Evolutionary conservation across 1,140 invertebrate species (phyloP).

Genomic region (Paraescarpia echinospica): DNA sequence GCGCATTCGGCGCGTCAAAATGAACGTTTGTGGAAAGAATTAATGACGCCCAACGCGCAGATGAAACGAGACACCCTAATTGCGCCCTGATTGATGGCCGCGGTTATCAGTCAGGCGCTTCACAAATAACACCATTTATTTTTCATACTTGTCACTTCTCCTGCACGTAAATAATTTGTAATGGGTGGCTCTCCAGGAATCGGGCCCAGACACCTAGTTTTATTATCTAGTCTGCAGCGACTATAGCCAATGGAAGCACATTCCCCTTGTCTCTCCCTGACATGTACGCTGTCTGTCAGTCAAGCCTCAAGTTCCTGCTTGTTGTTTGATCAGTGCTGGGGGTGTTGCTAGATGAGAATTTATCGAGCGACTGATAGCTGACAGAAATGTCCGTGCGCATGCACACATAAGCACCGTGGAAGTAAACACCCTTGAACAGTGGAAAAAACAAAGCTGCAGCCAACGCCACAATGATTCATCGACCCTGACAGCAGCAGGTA

Average conservation of each 20-base stretch:
- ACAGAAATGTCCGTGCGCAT: not conserved
- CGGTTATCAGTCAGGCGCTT: constrained; percentile 47
- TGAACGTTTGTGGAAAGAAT: constrained; percentile 28
- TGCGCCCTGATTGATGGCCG: constrained; percentile 47
- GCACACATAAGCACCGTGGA: constrained; percentile 3
- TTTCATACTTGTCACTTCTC: constrained; percentile 48
- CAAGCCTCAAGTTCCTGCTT: not conserved
- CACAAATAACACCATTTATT: constrained; percentile 54
- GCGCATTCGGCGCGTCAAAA: not conserved
- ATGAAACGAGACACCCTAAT: constrained; percentile 51
- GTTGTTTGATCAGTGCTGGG: not conserved
- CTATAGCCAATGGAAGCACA: not conserved
- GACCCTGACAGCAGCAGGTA: constrained; percentile 3
- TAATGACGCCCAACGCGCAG: constrained; percentile 40
- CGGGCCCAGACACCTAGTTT: constrained; percentile 1
- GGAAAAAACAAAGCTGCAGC: not conserved
- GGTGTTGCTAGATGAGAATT: not conserved
- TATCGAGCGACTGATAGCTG: not conserved
- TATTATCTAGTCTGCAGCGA: not conserved
- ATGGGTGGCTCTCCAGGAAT: constrained; percentile 26
- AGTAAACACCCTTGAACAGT: not conserved
- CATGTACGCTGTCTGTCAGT: not conserved
- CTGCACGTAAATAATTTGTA: constrained; percentile 48
- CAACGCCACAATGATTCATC: not conserved
- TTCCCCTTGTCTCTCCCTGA: not conserved